phyloP scores from a whole-genome alignment of 1,140 invertebrate genomes.

The Metaphire vulgaris region DNA sequence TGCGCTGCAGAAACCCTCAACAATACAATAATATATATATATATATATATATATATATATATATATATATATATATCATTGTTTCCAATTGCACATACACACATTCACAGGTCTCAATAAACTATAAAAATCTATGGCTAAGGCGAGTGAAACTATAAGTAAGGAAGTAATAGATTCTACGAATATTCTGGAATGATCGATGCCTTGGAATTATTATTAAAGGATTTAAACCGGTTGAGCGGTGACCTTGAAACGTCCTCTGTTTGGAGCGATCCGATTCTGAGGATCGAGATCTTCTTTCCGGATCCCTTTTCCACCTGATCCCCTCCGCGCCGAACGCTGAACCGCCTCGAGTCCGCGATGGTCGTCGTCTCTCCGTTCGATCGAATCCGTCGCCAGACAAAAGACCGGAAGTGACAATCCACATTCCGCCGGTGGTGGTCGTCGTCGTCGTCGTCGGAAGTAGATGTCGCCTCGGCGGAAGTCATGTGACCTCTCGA shows the following conservation, averaged over 20 bases:
- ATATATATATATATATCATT: background rate
- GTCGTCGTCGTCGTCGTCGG: background rate
- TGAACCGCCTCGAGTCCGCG: background rate
- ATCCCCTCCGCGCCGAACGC: background rate
- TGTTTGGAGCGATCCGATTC: background rate
- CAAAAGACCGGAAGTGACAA: background rate
- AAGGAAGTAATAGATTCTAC: no score
- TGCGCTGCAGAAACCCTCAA: no score
- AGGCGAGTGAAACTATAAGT: no score
- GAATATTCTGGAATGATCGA: background rate
- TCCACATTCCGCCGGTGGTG: no score
- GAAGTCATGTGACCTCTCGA: no score
- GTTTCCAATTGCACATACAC: background rate
- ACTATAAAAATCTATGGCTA: no score
- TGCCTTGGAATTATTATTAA: no score
- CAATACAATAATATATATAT: no score
- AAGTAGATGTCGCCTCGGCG: background rate
- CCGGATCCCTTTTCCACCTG: background rate
- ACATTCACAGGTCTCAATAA: no score
- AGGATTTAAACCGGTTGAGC: no score
- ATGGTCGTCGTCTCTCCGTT: background rate
- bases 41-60: background rate
- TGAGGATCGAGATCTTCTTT: background rate
- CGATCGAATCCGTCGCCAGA: background rate
- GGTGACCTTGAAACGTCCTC: conserved; percentile 1